These are phyloP conservation scores for Actenoides lindsayi DNA, from an alignment of 2,113 vertebrate genomes.

Conservation along the genomic window DNA sequence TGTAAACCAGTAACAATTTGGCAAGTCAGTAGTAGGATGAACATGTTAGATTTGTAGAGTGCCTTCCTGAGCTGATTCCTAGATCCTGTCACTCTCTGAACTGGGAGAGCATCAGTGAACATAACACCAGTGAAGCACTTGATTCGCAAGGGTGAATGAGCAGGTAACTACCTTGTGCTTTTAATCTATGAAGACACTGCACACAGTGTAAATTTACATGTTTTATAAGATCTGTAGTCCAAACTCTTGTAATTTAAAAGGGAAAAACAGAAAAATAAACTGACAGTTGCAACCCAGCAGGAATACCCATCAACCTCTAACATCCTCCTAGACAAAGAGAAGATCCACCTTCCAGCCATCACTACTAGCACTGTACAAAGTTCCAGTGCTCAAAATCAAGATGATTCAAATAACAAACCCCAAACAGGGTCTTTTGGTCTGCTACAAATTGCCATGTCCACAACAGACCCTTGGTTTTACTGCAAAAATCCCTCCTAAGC, in stretches of 20 bases:
- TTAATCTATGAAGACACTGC: background rate
- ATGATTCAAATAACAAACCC: background rate
- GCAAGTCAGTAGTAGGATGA: background rate
- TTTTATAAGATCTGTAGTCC: background rate
- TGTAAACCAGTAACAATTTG: background rate
- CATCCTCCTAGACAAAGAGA: background rate
- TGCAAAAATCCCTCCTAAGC: background rate
- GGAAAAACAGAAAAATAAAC: background rate
- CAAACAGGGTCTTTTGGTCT: background rate
- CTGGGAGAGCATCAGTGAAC: background rate
- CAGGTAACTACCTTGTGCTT: background rate
- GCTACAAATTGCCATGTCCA: background rate
- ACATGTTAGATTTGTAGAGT: background rate
- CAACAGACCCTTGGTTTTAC: background rate
- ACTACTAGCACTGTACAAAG: background rate
- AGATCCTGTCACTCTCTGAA: background rate
- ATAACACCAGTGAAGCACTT: background rate
- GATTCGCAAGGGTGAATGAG: background rate
- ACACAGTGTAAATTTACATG: background rate
- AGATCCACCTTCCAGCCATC: background rate
- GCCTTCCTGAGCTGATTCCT: background rate
- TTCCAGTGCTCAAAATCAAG: background rate
- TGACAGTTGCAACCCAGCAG: background rate
- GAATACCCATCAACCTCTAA: background rate
- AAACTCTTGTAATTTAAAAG: background rate